Evolutionary conservation across 2,797 vertebrate genomes (phyloP).

Genomic region (Acanthornis magna): DNA sequence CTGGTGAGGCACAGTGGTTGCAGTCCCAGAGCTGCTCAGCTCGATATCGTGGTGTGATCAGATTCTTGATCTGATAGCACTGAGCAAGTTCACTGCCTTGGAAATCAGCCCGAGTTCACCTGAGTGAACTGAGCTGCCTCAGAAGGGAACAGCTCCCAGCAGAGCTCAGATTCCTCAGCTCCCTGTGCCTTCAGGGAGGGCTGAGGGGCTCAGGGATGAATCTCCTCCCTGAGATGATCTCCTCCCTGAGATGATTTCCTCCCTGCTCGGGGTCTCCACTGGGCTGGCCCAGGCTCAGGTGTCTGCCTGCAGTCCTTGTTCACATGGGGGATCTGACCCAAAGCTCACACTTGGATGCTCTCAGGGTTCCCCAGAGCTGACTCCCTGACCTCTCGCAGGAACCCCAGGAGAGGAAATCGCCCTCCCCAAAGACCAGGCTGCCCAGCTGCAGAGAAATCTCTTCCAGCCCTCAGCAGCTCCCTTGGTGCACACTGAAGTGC

Average conservation of each 20-base stretch:
- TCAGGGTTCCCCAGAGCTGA: neutral
- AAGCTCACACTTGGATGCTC: neutral
- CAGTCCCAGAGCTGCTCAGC: neutral
- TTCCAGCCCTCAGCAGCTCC: neutral
- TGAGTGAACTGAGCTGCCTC: neutral
- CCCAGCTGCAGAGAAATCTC: neutral
- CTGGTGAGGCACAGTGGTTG: neutral
- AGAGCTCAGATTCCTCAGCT: neutral
- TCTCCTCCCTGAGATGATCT: no score
- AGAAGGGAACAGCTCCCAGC: neutral
- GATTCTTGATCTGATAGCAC: neutral
- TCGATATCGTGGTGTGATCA: neutral
- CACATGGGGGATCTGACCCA: neutral
- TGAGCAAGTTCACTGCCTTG: neutral
- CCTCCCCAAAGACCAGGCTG: neutral
- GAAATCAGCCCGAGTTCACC: neutral
- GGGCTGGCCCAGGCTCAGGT: neutral
- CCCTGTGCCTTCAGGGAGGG: neutral
- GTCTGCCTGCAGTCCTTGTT: neutral
- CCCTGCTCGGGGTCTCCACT: neutral
- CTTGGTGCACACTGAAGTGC: neutral
- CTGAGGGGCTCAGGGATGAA: no score
- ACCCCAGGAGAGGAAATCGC: neutral
- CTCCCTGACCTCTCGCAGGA: accelerated
- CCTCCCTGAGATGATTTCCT: neutral